Base-by-base conservation (phyloP, 2,888 invertebrate genomes). In the Caenorhabditis sinica region DNA sequence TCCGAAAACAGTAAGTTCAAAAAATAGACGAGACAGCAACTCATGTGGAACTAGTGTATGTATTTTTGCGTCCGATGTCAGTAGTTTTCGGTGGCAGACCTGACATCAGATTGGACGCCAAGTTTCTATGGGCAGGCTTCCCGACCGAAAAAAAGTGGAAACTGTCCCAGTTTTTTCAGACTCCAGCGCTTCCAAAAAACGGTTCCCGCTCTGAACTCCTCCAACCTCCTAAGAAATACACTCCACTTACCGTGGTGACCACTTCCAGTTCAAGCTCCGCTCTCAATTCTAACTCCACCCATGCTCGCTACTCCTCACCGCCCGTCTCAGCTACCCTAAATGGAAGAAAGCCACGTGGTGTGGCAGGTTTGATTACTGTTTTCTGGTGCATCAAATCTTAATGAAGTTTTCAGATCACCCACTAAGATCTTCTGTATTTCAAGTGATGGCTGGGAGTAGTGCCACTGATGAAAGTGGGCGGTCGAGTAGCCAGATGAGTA, bases 381-480 rank as follows among this genome's bases (percentile, higher is more conserved):
- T 0, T 40, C 20, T 15, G 2, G 9, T 15, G n/a, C n/a, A n/a
- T n/a, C n/a, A n/a, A 3, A 20, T 28, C 3, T 3, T 20, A 36
- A 2, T 69, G 0, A 23, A 6, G 25, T 56, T 56, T 69, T 15
- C 33, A 69, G 56, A 69, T 8, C 36, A 69, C 23, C 25, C 53
- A 11, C 17, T 69, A 0, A 11, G 69, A 13, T 63, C 73, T 0
- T 56, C 74, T 15, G 56, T 65, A 11, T 73, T 73, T 9, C 74
- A 74, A 61, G 66, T 60, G 30, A 66, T 71, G 53, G 61, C 53
- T 20, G 63, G 69, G n/a, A 75, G 56, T 28, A 68, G 73, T 61
- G 72, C 80, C 2, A 85, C 85, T 0, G 81, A 82, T 53, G 85
- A 85, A 25, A 81, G 81, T 58, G 51, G 85, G 5, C 23, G 81